A percentile compares a stretch with the other conserved stretches of the same genome.
Evolutionary conservation across 2,113 vertebrate species (phyloP).

Genomic region (Peucedramus taeniatus): DNA sequence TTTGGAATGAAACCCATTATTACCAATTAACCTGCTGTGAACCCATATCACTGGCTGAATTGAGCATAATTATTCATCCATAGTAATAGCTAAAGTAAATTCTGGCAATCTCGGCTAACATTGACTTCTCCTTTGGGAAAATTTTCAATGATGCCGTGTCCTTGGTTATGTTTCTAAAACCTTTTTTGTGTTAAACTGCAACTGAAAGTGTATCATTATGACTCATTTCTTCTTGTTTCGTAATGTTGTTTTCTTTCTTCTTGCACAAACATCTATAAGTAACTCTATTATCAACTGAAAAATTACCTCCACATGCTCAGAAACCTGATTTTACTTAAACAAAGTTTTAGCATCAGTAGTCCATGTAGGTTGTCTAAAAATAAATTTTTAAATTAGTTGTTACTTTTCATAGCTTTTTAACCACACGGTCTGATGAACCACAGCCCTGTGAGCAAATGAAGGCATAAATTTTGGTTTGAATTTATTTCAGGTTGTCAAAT

Average conservation of each 20-base stretch:
- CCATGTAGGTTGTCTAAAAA: not conserved
- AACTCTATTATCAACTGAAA: constrained; percentile 21
- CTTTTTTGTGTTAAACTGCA: constrained; percentile 5
- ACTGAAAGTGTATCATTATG: constrained; percentile 15
- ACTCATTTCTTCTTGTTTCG: constrained; percentile 12
- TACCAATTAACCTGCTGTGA: constrained; percentile 86
- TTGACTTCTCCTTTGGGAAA: constrained; percentile 68
- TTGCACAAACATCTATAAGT: constrained; percentile 16
- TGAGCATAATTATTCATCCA: constrained; percentile 83
- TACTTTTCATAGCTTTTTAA: constrained; percentile 41
- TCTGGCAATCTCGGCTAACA: constrained; percentile 62
- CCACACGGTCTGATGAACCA: constrained; percentile 12
- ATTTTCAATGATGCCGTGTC: constrained; percentile 68
- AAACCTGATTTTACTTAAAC: not conserved
- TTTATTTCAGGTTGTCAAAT: constrained; percentile 71
- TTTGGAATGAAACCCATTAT: constrained; percentile 81
- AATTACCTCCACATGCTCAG: not conserved
- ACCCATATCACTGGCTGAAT: constrained; percentile 78
- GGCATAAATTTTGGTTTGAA: constrained; percentile 58
- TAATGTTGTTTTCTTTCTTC: not conserved
- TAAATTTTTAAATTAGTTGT: constrained; percentile 30
- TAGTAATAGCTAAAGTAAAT: constrained; percentile 84
- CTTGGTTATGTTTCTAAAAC: constrained; percentile 68
- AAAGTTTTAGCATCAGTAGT: not conserved
- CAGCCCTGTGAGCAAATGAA: constrained; percentile 19